Evolutionary conservation across 2,113 vertebrate genomes (phyloP).

Genomic region (Acrocephalus arundinaceus): DNA sequence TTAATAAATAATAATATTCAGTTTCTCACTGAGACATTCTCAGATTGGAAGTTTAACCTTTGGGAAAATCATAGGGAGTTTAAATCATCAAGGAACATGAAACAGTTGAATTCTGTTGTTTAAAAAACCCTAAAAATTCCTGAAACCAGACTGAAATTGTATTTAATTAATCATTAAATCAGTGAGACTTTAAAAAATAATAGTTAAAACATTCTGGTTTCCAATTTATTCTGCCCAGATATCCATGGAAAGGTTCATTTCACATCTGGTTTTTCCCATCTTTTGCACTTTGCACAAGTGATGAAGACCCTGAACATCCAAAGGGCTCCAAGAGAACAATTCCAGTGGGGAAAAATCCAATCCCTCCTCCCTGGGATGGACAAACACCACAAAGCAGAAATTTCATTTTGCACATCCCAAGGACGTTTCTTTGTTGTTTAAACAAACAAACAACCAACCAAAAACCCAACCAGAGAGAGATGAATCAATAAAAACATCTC

Average conservation of each 20-base stretch:
- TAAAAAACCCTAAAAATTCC: no score
- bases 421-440: not conserved
- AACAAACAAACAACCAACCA: not conserved
- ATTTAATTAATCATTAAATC: not conserved
- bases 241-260: not conserved
- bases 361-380: not conserved
- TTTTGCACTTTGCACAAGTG: not conserved
- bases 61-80: not conserved
- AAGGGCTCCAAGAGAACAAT: rapidly evolving
- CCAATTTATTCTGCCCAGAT: not conserved
- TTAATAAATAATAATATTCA: not conserved
- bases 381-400: not conserved
- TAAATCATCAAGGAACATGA: not conserved
- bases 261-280: no score
- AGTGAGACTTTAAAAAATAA: not conserved
- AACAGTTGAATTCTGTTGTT: not conserved
- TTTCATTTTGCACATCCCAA: not conserved
- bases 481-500: not conserved
- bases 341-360: not conserved
- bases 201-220: rapidly evolving
- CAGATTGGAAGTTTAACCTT: not conserved
- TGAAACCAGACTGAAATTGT: not conserved
- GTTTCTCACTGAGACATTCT: not conserved
- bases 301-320: not conserved
- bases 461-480: not conserved